Conservation (phyloP, 2,888 invertebrate genomes). For the Acanthosepion pharaonis region DNA sequence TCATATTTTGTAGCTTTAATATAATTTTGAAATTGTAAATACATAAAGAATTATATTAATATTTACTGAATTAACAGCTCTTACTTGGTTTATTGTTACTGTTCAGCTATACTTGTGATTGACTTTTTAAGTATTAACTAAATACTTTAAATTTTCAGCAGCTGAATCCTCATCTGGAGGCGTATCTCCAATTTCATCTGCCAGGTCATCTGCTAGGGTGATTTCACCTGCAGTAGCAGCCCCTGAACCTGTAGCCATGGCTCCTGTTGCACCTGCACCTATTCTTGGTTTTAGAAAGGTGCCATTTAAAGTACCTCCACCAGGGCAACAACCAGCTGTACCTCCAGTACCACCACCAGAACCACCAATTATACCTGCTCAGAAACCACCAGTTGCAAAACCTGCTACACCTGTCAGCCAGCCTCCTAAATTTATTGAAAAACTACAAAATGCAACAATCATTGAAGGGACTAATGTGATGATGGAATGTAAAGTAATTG, state of each 20-base stretch:
- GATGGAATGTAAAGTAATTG: constrained; percentile 71
- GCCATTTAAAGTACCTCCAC: constrained; percentile 49
- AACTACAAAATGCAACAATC: constrained; percentile 69
- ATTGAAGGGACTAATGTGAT: constrained; percentile 73
- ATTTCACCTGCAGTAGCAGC: constrained; percentile 49
- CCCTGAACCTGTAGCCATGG: constrained; percentile 47
- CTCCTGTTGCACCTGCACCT: constrained; percentile 48
- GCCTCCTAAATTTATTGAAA: constrained; percentile 65
- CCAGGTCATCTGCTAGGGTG: constrained; percentile 49
- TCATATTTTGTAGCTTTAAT: background rate
- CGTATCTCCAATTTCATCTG: constrained; percentile 47
- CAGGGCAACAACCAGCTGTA: constrained; percentile 48
- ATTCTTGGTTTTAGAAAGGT: constrained; percentile 48
- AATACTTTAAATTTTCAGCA: background rate
- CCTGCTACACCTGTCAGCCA: constrained; percentile 58
- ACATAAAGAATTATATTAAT: background rate
- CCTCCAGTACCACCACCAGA: constrained; percentile 36
- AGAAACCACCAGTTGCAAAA: constrained; percentile 33
- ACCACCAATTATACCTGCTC: background rate
- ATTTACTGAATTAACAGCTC: background rate
- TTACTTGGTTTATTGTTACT: background rate
- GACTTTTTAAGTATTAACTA: background rate
- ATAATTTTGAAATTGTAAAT: background rate
- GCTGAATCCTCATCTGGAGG: constrained; percentile 25
- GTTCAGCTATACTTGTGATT: background rate